These are phyloP conservation scores for Ganaspis sp. DNA, from an alignment of 1,140 invertebrate species.

Conservation along the genomic window DNA sequence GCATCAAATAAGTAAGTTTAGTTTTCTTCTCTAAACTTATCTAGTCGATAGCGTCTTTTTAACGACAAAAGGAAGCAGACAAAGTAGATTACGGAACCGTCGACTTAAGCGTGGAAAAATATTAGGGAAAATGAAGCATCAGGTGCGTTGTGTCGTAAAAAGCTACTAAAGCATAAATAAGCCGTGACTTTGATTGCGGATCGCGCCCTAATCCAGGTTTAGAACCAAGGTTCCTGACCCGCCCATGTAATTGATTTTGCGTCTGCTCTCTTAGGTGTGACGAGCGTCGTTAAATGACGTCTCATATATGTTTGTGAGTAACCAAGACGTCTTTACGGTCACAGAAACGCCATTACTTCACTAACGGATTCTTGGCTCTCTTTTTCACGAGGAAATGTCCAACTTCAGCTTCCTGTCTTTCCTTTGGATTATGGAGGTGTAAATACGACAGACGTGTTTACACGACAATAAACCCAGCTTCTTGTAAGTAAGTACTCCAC, in stretches of 20 bases:
- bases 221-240: slow-evolving; percentile 44
- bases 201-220: slow-evolving; percentile 9
- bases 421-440: slow-evolving; percentile 58
- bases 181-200: slow-evolving; percentile 3
- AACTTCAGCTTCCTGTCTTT: slow-evolving; percentile 29
- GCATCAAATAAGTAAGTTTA: too few species aligned
- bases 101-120: too few species aligned
- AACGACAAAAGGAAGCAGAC: too few species aligned
- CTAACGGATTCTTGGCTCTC: slow-evolving; percentile 31
- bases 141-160: slow-evolving; percentile 1
- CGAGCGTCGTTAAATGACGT: slow-evolving; percentile 54
- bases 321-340: neutral
- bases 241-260: slow-evolving; percentile 59
- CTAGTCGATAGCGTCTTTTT: too few species aligned
- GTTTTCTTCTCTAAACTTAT: too few species aligned
- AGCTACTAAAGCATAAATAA: slow-evolving; percentile 21
- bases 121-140: neutral
- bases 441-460: slow-evolving; percentile 61
- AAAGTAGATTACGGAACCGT: too few species aligned
- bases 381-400: slow-evolving; percentile 45
- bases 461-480: slow-evolving; percentile 56
- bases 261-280: slow-evolving; percentile 56
- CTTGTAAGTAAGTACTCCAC: slow-evolving; percentile 57
- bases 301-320: neutral
- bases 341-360: slow-evolving; percentile 37